A percentile compares a stretch with the other conserved stretches of the same genome.
phyloP scores from a whole-genome alignment of 2,797 vertebrate species.

The Sebastes aleutianus region DNA sequence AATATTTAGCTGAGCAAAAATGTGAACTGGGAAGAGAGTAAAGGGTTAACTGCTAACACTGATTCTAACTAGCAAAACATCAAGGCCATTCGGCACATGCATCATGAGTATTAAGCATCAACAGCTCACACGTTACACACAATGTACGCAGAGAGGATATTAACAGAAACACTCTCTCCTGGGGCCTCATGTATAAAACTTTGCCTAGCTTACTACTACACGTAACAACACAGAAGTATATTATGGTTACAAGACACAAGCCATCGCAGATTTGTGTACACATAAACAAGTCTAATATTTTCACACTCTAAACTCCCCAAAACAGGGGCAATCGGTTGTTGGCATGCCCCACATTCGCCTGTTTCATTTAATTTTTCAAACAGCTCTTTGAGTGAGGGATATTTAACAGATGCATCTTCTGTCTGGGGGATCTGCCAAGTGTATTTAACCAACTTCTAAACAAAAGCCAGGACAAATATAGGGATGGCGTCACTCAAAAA shows the following conservation, averaged over 20 bases:
- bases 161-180: not conserved
- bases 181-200: not conserved
- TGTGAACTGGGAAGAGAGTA: not conserved
- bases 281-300: not conserved
- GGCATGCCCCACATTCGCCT: not conserved
- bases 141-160: slow-evolving; percentile 1
- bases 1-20: not conserved
- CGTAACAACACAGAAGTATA: not conserved
- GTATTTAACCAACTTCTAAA: slow-evolving; percentile 3
- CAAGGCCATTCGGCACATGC: not conserved
- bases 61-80: not conserved
- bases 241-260: slow-evolving; percentile 15
- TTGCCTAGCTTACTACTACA: not conserved
- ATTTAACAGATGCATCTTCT: slow-evolving; percentile 27
- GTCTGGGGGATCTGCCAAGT: slow-evolving; percentile 31
- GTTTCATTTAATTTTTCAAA: not conserved
- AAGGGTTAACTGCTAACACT: not conserved
- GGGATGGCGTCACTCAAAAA: not conserved
- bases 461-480: slow-evolving; percentile 28
- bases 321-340: slow-evolving; percentile 13
- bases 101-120: slow-evolving; percentile 1
- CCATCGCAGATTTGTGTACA: not conserved
- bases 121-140: slow-evolving; percentile 5
- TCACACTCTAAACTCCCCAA: not conserved
- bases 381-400: slow-evolving; percentile 3